Base-by-base conservation (phyloP, 2,113 vertebrate species). In the Thalassarche chlororhynchos region DNA sequence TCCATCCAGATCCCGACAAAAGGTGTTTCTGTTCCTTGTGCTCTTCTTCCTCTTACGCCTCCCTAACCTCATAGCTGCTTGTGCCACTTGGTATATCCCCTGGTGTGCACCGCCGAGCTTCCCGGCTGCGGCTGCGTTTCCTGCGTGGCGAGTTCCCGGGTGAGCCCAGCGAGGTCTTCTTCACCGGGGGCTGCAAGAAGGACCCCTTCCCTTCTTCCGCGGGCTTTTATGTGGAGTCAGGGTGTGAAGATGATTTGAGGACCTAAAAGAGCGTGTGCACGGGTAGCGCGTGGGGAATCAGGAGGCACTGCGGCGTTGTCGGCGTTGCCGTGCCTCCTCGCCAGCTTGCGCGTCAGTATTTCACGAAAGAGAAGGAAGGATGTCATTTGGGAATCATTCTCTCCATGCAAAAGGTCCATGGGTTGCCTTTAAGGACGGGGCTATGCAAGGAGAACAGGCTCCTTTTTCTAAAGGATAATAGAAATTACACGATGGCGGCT, bases 81-180 rank as follows among this genome's bases (percentile, higher is more conserved):
- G 0, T 2, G 23, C 36, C 34, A 0, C 46, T 10, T 5, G 1
- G 10, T 1, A 0, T 1, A 5, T 47, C 47, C 70, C 36, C 7
- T 4, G 11, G 25, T 3, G 8, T 1, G 36, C 9, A 1, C 20
- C 11, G 18, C 71, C 7, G 2, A 21, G 14, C 51, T 38, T 26
- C 60, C 69, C 28, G 4, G 46, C 61, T 20, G 23, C 1, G 17
- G 61, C 26, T 1, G 28, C 14, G 31, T n/a, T 13, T 9, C 77
- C n/a, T 9, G 58, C 18, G 5, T 3, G 5, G 9, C 7, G 4
- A 26, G 32, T 21, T 18, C 29, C 72, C 8, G 9, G 14, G 6
- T 1, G 28, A 26, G n/a, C 10, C 54, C 29, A 1, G 34, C 5
- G 6, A 13, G 54, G 44, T 15, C 34, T 0, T 19, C 52, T 6